These are phyloP conservation scores for Harpagifer antarcticus DNA, from an alignment of 2,797 vertebrate genomes.

Conservation along the genomic window DNA sequence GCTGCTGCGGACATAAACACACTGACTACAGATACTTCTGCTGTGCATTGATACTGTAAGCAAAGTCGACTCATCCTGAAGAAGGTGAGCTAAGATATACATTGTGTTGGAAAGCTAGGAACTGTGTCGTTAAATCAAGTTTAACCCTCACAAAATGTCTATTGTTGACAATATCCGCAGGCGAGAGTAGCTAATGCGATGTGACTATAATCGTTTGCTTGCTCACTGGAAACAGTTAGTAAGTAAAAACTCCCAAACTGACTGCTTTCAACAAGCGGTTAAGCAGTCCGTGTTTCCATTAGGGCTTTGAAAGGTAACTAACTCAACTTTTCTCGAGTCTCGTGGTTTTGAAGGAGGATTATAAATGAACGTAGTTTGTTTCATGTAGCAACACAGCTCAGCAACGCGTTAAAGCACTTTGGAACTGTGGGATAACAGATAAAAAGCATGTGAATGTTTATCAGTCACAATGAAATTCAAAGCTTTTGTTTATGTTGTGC, in stretches of 20 bases:
- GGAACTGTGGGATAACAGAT: too few species aligned
- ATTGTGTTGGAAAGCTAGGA: not conserved
- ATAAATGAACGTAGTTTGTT: not conserved
- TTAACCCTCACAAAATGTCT: not conserved
- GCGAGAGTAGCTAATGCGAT: not conserved
- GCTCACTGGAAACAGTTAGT: not conserved
- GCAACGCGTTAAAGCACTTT: not conserved
- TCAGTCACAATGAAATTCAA: not conserved
- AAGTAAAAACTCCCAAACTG: not conserved
- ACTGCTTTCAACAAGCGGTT: not conserved
- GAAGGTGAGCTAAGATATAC: slow-evolving; percentile 38
- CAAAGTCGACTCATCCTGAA: not conserved
- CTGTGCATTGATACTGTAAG: not conserved
- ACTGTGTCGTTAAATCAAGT: not conserved
- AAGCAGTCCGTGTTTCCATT: not conserved
- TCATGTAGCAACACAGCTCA: not conserved
- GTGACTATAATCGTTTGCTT: not conserved
- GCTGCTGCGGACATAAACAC: not conserved
- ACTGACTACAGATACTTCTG: not conserved
- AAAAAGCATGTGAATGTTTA: too few species aligned
- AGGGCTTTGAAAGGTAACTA: not conserved
- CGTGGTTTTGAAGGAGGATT: not conserved
- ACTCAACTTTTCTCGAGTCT: not conserved
- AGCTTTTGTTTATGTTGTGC: not conserved
- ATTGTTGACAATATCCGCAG: not conserved